Percentiles rank a stretch among this genome's conserved stretches.
These are phyloP conservation scores for Gouania willdenowi DNA, from an alignment of 2,797 vertebrate genomes.

Conservation along the genomic window DNA sequence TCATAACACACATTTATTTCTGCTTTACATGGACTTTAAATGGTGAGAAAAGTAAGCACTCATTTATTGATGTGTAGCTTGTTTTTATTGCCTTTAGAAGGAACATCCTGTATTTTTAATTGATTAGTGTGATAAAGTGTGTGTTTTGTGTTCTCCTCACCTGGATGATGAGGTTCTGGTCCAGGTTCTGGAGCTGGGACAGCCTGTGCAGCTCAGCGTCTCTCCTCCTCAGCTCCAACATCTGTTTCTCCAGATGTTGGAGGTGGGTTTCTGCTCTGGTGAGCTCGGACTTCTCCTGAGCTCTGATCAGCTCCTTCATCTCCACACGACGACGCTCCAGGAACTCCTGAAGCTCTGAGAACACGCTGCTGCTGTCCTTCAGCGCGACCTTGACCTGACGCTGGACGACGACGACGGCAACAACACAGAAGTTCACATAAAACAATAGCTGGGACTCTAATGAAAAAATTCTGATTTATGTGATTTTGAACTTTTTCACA, in stretches of 20 bases:
- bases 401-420: background rate
- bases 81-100: too few relatives aligned
- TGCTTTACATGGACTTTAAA: too few relatives aligned
- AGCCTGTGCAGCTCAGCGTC: constrained; percentile 2
- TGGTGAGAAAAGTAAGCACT: too few relatives aligned
- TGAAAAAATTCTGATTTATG: too few relatives aligned
- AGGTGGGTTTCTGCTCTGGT: constrained; percentile 2
- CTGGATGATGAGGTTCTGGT: constrained; percentile 1
- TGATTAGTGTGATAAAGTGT: too few relatives aligned
- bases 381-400: constrained; percentile 1
- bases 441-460: too few relatives aligned
- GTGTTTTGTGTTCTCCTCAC: constrained; percentile 2
- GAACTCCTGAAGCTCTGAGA: constrained; percentile 10
- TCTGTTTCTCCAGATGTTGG: constrained; percentile 7
- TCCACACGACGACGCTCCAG: background rate
- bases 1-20: too few relatives aligned
- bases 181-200: background rate
- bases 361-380: constrained; percentile 16
- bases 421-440: too few relatives aligned
- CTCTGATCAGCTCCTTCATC: constrained; percentile 11
- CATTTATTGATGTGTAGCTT: too few relatives aligned
- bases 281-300: constrained; percentile 9
- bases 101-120: too few relatives aligned
- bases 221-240: constrained; percentile 5
- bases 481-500: too few relatives aligned